These are phyloP conservation scores for Latheticus oryzae DNA, from an alignment of 2,888 invertebrate genomes.

Conservation along the genomic window DNA sequence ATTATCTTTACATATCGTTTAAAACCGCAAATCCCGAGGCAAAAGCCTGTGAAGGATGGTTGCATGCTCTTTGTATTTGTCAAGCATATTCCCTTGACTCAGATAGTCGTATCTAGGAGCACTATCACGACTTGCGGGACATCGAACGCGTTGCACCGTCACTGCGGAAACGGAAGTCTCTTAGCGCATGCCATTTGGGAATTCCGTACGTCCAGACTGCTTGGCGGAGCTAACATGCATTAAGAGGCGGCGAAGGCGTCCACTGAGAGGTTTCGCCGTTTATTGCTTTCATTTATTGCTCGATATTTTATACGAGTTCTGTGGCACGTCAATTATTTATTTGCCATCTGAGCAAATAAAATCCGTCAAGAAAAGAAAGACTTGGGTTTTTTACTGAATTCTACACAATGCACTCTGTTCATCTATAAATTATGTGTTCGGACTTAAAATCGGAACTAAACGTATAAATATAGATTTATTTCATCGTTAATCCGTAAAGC, in stretches of 20 bases:
- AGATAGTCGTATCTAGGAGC: slow-evolving; percentile 47
- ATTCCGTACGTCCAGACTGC: slow-evolving; percentile 42
- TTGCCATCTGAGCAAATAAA: slow-evolving; percentile 32
- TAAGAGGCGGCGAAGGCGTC: slow-evolving; percentile 38
- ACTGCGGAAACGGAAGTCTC: slow-evolving; percentile 46
- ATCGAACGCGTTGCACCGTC: slow-evolving; percentile 48
- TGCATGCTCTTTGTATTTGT: slow-evolving; percentile 47
- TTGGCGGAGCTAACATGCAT: slow-evolving; percentile 37
- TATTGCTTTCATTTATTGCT: slow-evolving; percentile 37
- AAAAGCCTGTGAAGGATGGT: no score
- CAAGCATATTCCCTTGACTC: slow-evolving; percentile 48
- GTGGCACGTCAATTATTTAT: slow-evolving; percentile 35
- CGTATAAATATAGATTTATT: slow-evolving; percentile 35
- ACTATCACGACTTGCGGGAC: slow-evolving; percentile 46
- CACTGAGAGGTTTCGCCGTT: slow-evolving; percentile 38
- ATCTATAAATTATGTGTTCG: slow-evolving; percentile 23
- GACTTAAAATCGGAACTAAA: slow-evolving; percentile 22
- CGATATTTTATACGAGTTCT: slow-evolving; percentile 32
- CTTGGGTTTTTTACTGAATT: slow-evolving; percentile 14
- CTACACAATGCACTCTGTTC: slow-evolving; percentile 26
- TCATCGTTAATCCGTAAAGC: slow-evolving; percentile 25
- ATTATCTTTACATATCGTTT: no score
- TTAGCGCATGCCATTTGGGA: slow-evolving; percentile 46
- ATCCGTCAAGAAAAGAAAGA: slow-evolving; percentile 15
- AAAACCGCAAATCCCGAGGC: no score